Evolutionary conservation across 2,113 vertebrate species (phyloP), one percentile per base, ranked within the genome.

Genomic region (Mungos mungo): DNA sequence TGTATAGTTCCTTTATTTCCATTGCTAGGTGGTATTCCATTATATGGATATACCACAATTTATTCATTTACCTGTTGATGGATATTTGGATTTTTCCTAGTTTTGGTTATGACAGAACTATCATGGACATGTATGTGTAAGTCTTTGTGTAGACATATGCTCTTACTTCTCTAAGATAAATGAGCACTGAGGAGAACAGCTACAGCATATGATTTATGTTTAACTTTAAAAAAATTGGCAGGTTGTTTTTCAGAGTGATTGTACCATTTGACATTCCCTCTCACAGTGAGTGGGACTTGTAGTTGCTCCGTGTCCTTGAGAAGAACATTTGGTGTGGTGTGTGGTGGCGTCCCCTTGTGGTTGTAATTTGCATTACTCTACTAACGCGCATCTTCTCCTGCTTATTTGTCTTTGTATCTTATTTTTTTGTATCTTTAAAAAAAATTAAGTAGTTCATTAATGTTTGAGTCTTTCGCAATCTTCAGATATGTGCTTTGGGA

Each of bases 391-490:
- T 81, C 74, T 87, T 69, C 88, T 90, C 45, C 21, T 95, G 84
- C 47, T 87, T 80, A n/a, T 66, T 94, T 96, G 54, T 94, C 45
- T 45, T 5, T 96, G 6, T 82, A 35, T 88, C 77, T 38, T 69
- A 96, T 65, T 71, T 54, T 69, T 91, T 71, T 95, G 69, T 71
- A 7, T 68, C 88, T 57, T 41, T 63, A 84, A 90, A 91, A 90
- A n/a, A 35, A 76, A 27, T 21, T 69, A 47, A 82, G n/a, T 82
- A 80, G 41, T 74, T 35, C 72, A 13, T 23, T 50, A 74, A 57
- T 52, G 84, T n/a, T 83, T 71, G n/a, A 82, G 21, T 92, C 85
- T 94, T 69, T 25, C 65, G 33, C 57, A 16, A 88, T 83, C 57
- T 77, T 95, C 65, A 81, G 7, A 88, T 94, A 9, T 4, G 41